Conservation (phyloP, 2,888 invertebrate genomes). For the Drosophila siamana region DNA sequence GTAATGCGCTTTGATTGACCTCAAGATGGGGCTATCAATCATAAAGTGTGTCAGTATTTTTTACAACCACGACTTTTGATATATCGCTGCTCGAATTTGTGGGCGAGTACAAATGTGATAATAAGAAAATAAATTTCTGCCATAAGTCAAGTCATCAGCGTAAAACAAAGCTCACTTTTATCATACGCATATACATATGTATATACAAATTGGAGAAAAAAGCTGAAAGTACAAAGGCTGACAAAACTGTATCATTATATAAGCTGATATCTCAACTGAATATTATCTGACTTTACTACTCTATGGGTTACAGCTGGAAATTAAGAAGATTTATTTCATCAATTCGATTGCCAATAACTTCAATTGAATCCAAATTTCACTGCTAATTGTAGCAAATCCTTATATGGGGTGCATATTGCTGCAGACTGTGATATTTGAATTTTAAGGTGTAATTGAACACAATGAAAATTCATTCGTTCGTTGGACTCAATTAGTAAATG, state of each 20-base stretch:
- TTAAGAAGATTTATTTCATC: neutral
- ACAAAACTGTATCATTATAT: no score
- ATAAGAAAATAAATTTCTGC: neutral
- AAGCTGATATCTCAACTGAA: no score
- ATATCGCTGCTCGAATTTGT: neutral
- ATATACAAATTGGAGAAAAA: neutral
- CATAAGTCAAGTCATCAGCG: constrained; percentile 1
- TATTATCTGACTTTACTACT: neutral
- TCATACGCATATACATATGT: neutral
- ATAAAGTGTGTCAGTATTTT: constrained; percentile 20
- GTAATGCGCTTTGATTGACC: constrained; percentile 58
- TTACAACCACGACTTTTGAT: neutral
- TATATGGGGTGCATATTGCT: neutral
- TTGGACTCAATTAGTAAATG: constrained; percentile 17
- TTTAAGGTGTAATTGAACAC: neutral
- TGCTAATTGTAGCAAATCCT: neutral
- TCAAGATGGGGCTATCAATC: constrained; percentile 46
- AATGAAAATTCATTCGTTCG: no score
- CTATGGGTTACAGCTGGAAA: neutral
- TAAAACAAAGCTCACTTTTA: neutral
- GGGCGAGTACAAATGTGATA: neutral
- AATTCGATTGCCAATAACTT: neutral
- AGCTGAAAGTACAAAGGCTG: no score
- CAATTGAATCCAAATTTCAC: neutral
- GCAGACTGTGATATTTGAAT: neutral